phyloP scores from a whole-genome alignment of 2,797 vertebrate species.

The Cyclopterus lumpus region DNA sequence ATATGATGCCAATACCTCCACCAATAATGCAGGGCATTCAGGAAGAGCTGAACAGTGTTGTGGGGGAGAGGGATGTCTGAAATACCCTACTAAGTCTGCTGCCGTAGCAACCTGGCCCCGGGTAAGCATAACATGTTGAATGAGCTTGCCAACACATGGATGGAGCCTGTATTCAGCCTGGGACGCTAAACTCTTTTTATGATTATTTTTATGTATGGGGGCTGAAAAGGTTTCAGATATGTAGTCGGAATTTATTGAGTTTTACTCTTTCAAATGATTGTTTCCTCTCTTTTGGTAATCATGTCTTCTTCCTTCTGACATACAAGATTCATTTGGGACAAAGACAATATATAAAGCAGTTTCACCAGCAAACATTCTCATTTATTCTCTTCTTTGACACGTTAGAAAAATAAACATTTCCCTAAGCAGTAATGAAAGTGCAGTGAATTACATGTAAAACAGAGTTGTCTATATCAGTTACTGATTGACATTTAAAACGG shows the following conservation, averaged over 20 bases:
- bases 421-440: constrained; percentile 51
- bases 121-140: too few relatives aligned
- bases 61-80: too few relatives aligned
- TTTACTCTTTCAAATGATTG: not conserved
- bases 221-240: not conserved
- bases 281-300: not conserved
- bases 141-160: too few relatives aligned
- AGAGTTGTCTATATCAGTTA: constrained; percentile 19
- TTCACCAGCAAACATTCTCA: constrained; percentile 61
- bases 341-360: constrained; percentile 26
- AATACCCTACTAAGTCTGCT: too few relatives aligned
- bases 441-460: constrained; percentile 43
- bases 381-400: constrained; percentile 70
- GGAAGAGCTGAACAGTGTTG: too few relatives aligned
- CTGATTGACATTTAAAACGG: constrained; percentile 57
- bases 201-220: not conserved
- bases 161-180: not conserved
- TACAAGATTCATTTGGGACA: not conserved
- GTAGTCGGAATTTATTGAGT: not conserved
- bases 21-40: not conserved
- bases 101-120: too few relatives aligned
- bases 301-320: not conserved
- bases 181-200: not conserved
- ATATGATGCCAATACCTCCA: not conserved
- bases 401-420: constrained; percentile 67